phyloP scores from a whole-genome alignment of 1,140 invertebrate species.

The Drosophila eugracilis region DNA sequence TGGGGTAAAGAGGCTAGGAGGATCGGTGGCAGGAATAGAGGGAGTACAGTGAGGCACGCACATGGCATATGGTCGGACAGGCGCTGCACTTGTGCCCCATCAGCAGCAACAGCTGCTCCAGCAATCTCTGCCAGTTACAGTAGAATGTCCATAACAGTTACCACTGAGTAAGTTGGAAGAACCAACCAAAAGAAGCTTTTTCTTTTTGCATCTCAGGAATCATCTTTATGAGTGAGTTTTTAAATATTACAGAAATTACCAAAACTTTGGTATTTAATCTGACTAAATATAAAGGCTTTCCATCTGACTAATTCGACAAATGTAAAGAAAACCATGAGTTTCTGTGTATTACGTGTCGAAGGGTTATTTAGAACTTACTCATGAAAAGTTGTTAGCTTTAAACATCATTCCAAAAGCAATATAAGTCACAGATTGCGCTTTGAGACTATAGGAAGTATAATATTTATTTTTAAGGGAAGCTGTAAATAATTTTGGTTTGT shows the following conservation, averaged over 20 bases:
- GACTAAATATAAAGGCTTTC: not conserved
- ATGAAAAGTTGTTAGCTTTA: not conserved
- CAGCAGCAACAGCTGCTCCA: conserved; percentile 33
- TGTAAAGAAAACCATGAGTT: not conserved
- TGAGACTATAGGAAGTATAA: no score
- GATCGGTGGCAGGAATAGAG: not conserved
- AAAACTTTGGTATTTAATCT: not conserved
- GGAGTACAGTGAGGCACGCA: conserved; percentile 51
- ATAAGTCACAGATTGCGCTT: no score
- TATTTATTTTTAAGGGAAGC: no score
- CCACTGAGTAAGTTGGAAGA: not conserved
- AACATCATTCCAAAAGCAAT: not conserved
- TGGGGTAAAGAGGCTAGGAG: conserved; percentile 2
- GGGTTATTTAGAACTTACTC: not conserved
- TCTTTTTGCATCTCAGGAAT: not conserved
- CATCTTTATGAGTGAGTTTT: not conserved
- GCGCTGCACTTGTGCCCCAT: conserved; percentile 50
- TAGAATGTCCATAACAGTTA: conserved; percentile 3
- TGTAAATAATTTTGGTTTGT: no score
- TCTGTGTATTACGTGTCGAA: not conserved
- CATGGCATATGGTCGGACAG: conserved; percentile 64
- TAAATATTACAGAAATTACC: no score
- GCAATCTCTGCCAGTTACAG: conserved; percentile 39
- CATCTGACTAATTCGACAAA: not conserved
- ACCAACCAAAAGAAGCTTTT: no score